Base-by-base conservation (phyloP, 2,888 invertebrate genomes). In the Phragmatobia fuliginosa region DNA sequence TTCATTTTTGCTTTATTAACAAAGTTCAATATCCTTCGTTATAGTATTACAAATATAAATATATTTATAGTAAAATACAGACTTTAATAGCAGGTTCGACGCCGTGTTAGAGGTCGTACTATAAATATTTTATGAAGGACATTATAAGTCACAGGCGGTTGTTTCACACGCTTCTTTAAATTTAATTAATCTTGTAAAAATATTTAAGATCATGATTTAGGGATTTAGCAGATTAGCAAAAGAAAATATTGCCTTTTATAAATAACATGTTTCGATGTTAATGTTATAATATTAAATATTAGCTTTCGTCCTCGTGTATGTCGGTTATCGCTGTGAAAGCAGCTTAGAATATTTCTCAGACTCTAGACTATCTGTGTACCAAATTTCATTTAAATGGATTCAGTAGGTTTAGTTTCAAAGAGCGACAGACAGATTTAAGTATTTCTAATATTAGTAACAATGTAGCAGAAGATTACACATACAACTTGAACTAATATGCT, bases 81-180 rank as follows among this genome's bases (percentile, higher is more conserved):
- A 86, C 86, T 82, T 82, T 88, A 89, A 87, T 87, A 84, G 78
- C 82, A 81, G 81, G 86, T 85, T 85, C 86, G 80, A 82, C 78
- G 87, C 75, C 80, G 85, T 83, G 79, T 76, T 82, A 78, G 83
- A 82, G 83, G 82, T 85, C 82, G 81, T 79, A 68, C 79, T 77
- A 88, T 92, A 86, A 91, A 92, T 91, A 79, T 81, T 89, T 92
- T 87, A 91, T 89, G 75, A 78, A 38, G 31, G 38, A 2, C 56
- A 10, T 56, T 3, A 5, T 63, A 80, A 83, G 81, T 67, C 52
- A 79, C 10, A 76, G 71, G 75, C 73, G 60, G 28, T 52, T 21
- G 56, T 28, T 28, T 56, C 56, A 56, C 56, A 56, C 28, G 56
- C 5, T 28, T 5, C 14, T 52, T 56, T 56, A 28, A 16, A 16